Evolutionary conservation across 2,113 vertebrate species (phyloP).

Genomic region (Cariama cristata): DNA sequence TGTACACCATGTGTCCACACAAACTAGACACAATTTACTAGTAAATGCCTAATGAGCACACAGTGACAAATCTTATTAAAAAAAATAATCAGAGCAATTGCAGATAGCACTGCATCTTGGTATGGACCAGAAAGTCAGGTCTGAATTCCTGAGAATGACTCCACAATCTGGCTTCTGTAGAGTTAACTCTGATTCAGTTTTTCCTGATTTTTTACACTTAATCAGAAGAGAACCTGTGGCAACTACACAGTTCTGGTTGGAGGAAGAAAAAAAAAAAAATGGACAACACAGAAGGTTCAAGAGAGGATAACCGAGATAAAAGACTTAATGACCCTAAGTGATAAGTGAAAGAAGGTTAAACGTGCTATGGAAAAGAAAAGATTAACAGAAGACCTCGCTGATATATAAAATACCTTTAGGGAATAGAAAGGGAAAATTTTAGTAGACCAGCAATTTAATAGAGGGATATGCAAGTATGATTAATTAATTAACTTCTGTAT

Average conservation of each 20-base stretch:
- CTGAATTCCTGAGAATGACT: background rate
- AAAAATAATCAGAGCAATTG: background rate
- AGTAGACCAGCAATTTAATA: slow-evolving; percentile 24
- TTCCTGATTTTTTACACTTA: background rate
- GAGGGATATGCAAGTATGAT: background rate
- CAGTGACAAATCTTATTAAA: background rate
- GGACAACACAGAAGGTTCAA: background rate
- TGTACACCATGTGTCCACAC: no score
- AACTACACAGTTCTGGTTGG: background rate
- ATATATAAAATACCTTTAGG: slow-evolving; percentile 3
- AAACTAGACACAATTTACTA: background rate
- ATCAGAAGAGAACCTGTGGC: background rate
- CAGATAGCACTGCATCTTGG: background rate
- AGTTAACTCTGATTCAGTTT: background rate
- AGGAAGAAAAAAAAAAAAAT: background rate
- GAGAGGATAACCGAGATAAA: slow-evolving; percentile 6
- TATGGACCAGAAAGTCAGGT: background rate
- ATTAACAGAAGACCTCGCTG: background rate
- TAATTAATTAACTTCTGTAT: slow-evolving; percentile 54
- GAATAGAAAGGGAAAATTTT: slow-evolving; percentile 20
- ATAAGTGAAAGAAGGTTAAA: slow-evolving; percentile 35
- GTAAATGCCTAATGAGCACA: background rate
- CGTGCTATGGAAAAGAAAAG: background rate
- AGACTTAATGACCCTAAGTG: background rate
- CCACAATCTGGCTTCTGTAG: background rate